These are phyloP conservation scores for Glaucidium brasilianum DNA, from an alignment of 2,113 vertebrate species.

Conservation along the genomic window DNA sequence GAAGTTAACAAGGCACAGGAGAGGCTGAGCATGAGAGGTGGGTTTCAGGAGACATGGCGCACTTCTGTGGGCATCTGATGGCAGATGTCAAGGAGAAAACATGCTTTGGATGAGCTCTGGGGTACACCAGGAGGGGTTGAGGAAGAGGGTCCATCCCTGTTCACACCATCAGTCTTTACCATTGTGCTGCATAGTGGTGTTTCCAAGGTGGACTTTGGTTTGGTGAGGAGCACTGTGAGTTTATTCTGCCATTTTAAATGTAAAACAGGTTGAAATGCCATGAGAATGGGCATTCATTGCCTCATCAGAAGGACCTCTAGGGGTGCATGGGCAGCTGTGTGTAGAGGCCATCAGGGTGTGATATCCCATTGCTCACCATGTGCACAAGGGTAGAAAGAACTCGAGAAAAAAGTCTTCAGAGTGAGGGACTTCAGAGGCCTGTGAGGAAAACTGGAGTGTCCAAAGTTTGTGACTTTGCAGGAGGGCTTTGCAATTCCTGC, in stretches of 20 bases:
- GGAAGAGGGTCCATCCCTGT: not conserved
- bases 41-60: accelerated
- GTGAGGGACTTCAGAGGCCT: not conserved
- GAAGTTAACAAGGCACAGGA: not conserved
- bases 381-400: not conserved
- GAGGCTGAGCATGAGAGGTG: not conserved
- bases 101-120: not conserved
- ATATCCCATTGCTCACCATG: not conserved
- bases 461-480: not conserved
- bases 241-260: not conserved
- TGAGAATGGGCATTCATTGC: accelerated
- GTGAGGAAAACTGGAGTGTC: not conserved
- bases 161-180: not conserved
- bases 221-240: not conserved
- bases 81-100: not conserved
- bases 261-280: not conserved
- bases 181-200: accelerated
- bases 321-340: not conserved
- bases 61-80: not conserved
- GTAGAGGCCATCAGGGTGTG: not conserved
- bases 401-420: not conserved
- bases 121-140: not conserved
- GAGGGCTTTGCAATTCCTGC: not conserved
- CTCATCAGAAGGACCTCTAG: not conserved
- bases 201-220: not conserved